Evolutionary conservation across 2,888 invertebrate species (phyloP).

Genomic region (Dolichopus griseipennis): DNA sequence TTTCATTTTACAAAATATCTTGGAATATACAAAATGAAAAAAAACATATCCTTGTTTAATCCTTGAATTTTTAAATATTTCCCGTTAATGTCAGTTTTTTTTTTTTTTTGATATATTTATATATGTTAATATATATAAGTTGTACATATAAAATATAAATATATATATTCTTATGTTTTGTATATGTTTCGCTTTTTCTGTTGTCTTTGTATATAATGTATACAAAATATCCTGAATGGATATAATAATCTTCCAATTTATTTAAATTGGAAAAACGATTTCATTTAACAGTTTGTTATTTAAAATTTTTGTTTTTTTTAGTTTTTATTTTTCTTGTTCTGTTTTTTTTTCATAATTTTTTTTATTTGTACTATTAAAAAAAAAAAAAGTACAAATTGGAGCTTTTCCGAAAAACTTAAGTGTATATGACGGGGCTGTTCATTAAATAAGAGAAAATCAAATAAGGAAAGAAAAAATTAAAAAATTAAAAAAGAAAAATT

Average conservation of each 20-base stretch:
- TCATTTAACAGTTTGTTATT: neutral
- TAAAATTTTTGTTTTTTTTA: too few relatives aligned
- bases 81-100: neutral
- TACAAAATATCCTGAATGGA: neutral
- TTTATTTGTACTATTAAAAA: neutral
- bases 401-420: neutral
- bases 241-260: conserved; percentile 4
- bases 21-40: neutral
- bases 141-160: neutral
- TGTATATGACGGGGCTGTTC: neutral
- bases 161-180: neutral
- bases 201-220: neutral
- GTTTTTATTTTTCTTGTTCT: too few relatives aligned
- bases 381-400: neutral
- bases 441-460: neutral
- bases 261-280: conserved; percentile 6
- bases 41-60: neutral
- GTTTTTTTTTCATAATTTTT: neutral
- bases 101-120: neutral
- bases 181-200: neutral
- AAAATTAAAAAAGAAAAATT: too few relatives aligned
- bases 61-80: conserved; percentile 4
- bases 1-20: neutral
- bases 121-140: neutral
- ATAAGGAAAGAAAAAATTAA: neutral